phyloP scores from a whole-genome alignment of 1,140 invertebrate species.

The Macrostomum lignano region DNA sequence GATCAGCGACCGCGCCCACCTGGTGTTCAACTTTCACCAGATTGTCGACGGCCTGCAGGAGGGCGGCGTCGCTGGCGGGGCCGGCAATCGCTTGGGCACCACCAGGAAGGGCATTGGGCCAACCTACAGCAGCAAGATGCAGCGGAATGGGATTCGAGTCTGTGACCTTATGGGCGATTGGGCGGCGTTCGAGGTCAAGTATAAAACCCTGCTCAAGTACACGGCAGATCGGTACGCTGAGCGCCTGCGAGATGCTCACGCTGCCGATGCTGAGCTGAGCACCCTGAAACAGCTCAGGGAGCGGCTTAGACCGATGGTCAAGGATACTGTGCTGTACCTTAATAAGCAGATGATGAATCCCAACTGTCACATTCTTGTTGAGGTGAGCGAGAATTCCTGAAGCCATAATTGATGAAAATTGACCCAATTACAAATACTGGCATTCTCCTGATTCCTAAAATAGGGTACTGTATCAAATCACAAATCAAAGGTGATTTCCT shows the following conservation, averaged over 20 bases:
- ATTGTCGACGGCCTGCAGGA: conserved; percentile 83
- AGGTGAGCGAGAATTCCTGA: too few relatives aligned
- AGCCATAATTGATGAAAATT: too few relatives aligned
- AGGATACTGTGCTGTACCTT: conserved; percentile 64
- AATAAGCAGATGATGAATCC: conserved; percentile 41
- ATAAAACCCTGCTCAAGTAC: conserved; percentile 41
- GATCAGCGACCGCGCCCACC: conserved; percentile 76
- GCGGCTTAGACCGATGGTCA: conserved; percentile 51
- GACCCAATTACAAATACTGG: too few relatives aligned
- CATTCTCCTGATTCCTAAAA: too few relatives aligned
- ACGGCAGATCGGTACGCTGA: conserved; percentile 68
- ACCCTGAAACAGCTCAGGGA: conserved; percentile 38
- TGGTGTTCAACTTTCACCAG: conserved; percentile 38
- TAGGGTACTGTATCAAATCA: too few relatives aligned
- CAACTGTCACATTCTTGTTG: conserved; percentile 30
- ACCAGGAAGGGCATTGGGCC: conserved; percentile 88
- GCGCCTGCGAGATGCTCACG: too few relatives aligned
- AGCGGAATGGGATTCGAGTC: conserved; percentile 34
- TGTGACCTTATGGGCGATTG: conserved; percentile 74
- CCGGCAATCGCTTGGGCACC: conserved; percentile 49
- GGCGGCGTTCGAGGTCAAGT: conserved; percentile 53
- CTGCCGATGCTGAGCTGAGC: background rate
- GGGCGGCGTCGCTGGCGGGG: conserved; percentile 40
- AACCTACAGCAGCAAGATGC: conserved; percentile 79
- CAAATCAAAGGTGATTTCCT: too few relatives aligned